Base-by-base conservation (phyloP, 1,140 invertebrate species). In the Aphelenchoides avenae region DNA sequence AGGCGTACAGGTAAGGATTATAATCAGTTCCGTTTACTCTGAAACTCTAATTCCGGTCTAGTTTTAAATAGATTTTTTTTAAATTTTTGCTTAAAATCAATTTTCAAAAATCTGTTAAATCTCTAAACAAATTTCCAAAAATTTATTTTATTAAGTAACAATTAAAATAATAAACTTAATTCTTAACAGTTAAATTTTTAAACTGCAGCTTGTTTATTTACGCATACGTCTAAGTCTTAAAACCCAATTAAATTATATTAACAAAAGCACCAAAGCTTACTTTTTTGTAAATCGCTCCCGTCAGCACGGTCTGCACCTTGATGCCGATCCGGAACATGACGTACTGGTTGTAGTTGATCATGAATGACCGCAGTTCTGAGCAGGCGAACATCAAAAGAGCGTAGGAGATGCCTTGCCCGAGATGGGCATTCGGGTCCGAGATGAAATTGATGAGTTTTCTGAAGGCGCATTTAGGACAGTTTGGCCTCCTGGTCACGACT, bases 261-360 rank as follows among this genome's bases (percentile, higher is more conserved):
- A n/a, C n/a, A n/a, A n/a, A n/a, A n/a, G 41, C 18, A 6, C 15
- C 30, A 11, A 43, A 6, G 7, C 41, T 7, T 43, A 68, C 70
- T 64, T 80, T 80, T 33, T 66, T 58, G 63, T 77, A 81, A 15
- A 81, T 73, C 6, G 78, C 65, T 13, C 73, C 57, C n/a, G 71
- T 79, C 7, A 81, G 26, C 6, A 73, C 61, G 5, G 77, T 70
- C 22, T 71, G 43, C 5, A 79, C 59, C 22, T 75, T 63, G 57
- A 76, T 61, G 24, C 78, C 78, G 5, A 68, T 41, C 3, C 57
- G 59, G 44, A 75, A 74, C 65, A 62, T 77, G 9, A 61, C 52
- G 36, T 75, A 57, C 52, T 76, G 78, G 71, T 69, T 76, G 54
- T 36, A 65, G 69, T 52, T 75, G 9, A 61, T 34, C 18, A 52